Percentiles rank a stretch among this genome's conserved stretches.
Conservation (phyloP, 2,113 vertebrate species). For the Vanacampus margaritifer region DNA sequence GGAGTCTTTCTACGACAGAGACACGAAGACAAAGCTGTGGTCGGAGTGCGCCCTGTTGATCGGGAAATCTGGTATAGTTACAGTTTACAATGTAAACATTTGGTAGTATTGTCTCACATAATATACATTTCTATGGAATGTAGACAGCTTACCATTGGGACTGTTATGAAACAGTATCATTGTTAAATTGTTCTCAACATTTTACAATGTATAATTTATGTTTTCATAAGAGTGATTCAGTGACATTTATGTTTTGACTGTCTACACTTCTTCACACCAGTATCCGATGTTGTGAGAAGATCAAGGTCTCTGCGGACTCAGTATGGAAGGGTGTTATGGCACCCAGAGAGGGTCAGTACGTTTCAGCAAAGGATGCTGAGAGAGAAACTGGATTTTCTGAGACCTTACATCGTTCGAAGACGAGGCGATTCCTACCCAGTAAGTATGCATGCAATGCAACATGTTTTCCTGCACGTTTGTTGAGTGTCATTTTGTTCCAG, state of each 20-base stretch:
- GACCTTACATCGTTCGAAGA: conserved; percentile 29
- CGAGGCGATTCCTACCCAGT: conserved; percentile 11
- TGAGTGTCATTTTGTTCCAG: conserved; percentile 11
- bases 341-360: conserved; percentile 26
- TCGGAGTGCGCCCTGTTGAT: conserved; percentile 18
- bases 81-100: not conserved
- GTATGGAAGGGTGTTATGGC: conserved; percentile 25
- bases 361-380: conserved; percentile 28
- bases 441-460: not conserved
- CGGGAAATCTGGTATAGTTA: conserved; percentile 26
- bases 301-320: conserved; percentile 29
- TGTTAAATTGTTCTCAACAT: not conserved
- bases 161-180: no score
- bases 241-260: not conserved
- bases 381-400: conserved; percentile 38
- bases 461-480: no score
- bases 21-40: conserved; percentile 31
- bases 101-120: not conserved
- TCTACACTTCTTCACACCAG: conserved; percentile 4
- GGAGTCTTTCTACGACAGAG: conserved; percentile 32
- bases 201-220: not conserved
- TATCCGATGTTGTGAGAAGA: conserved; percentile 34
- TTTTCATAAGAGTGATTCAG: not conserved
- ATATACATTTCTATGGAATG: not conserved
- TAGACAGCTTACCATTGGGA: not conserved